Percentiles rank a stretch among this genome's conserved stretches.
phyloP scores from a whole-genome alignment of 2,797 vertebrate genomes.

The Sebastes wilsoni region DNA sequence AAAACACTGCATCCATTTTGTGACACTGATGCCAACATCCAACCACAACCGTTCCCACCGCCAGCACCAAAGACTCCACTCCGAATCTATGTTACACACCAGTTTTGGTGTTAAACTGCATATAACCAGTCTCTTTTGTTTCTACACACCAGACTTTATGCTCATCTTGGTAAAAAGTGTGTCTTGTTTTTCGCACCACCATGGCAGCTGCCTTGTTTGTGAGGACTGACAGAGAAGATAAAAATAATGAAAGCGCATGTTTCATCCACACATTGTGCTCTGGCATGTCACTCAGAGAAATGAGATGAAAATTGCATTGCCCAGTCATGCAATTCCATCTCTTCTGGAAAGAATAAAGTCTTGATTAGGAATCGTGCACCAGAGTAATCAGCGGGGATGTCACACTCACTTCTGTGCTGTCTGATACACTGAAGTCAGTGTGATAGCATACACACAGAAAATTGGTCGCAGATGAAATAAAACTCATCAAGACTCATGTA shows the following conservation, averaged over 20 bases:
- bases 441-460: neutral
- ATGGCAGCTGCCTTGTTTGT: neutral
- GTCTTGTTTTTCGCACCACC: neutral
- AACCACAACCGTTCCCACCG: neutral
- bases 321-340: constrained; percentile 28
- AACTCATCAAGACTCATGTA: neutral
- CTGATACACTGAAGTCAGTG: neutral
- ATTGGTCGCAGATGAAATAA: neutral
- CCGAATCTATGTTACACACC: neutral
- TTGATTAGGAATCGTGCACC: constrained; percentile 17
- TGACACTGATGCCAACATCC: neutral
- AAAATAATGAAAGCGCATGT: constrained; percentile 6
- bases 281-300: constrained; percentile 3
- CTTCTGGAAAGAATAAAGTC: constrained; percentile 23
- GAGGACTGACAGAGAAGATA: neutral
- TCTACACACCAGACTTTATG: neutral
- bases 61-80: neutral
- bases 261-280: neutral
- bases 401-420: constrained; percentile 12
- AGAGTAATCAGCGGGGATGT: constrained; percentile 31
- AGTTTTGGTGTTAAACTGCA: neutral
- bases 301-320: constrained; percentile 31
- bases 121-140: neutral
- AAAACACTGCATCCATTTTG: neutral
- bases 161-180: neutral